Conservation (phyloP, 2,797 vertebrate genomes). For the Sebastes steindachneri region DNA sequence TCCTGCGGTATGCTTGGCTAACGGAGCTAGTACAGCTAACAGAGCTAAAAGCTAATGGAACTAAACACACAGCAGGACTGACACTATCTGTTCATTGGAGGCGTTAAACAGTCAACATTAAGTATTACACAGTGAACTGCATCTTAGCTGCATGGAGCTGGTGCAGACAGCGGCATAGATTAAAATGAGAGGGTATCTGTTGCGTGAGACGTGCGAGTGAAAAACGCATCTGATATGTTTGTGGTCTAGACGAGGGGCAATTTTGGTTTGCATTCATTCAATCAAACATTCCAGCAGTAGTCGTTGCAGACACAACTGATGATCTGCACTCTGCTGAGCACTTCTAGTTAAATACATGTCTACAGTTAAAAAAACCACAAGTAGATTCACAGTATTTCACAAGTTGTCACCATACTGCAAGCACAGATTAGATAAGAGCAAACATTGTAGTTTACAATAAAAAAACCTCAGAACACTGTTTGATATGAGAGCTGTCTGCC, state of each 20-base stretch:
- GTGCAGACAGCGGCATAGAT: too few species aligned
- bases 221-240: background rate
- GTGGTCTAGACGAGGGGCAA: background rate
- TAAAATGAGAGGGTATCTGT: background rate
- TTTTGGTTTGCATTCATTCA: background rate
- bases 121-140: too few species aligned
- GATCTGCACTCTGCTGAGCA: too few species aligned
- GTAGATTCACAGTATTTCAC: slow-evolving; percentile 1
- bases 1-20: too few species aligned
- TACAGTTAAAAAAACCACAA: background rate
- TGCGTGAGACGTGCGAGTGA: background rate
- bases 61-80: background rate
- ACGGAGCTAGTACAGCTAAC: too few species aligned
- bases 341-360: background rate
- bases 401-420: background rate
- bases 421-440: slow-evolving; percentile 19
- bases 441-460: slow-evolving; percentile 23
- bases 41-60: too few species aligned
- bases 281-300: too few species aligned
- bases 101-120: background rate
- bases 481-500: slow-evolving; percentile 27
- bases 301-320: too few species aligned
- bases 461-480: slow-evolving; percentile 37
- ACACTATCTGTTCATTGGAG: background rate
- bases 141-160: too few species aligned